These are phyloP conservation scores for Fragum fragum DNA, from an alignment of 2,888 invertebrate genomes.

Conservation along the genomic window DNA sequence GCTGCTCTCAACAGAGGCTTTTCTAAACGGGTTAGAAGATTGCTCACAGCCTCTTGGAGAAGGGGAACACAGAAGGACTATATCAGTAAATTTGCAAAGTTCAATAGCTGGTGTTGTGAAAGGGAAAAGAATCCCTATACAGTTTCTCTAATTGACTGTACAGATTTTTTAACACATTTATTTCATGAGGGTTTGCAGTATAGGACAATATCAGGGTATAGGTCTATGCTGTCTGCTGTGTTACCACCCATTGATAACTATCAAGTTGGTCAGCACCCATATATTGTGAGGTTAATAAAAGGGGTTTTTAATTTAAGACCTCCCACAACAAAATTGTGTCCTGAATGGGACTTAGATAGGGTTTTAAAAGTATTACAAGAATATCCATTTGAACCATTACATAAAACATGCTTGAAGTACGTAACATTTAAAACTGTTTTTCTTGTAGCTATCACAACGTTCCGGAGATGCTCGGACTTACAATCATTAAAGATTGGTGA, in stretches of 20 bases:
- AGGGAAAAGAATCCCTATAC: slow-evolving; percentile 41
- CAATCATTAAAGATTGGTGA: slow-evolving; percentile 32
- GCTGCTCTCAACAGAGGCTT: slow-evolving; percentile 42
- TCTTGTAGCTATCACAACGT: slow-evolving; percentile 29
- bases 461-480: slow-evolving; percentile 24
- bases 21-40: slow-evolving; percentile 39
- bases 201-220: slow-evolving; percentile 34
- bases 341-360: slow-evolving; percentile 45
- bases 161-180: slow-evolving; percentile 43
- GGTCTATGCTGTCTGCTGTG: slow-evolving; percentile 32
- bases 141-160: slow-evolving; percentile 43
- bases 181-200: slow-evolving; percentile 34
- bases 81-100: slow-evolving; percentile 19
- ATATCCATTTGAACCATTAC: slow-evolving; percentile 39
- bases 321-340: slow-evolving; percentile 23
- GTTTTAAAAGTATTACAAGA: slow-evolving; percentile 11
- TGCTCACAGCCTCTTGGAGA: slow-evolving; percentile 44
- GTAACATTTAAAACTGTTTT: slow-evolving; percentile 33
- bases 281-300: slow-evolving; percentile 26
- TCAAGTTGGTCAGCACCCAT: slow-evolving; percentile 43
- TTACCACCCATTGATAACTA: slow-evolving; percentile 30
- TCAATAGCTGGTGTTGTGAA: slow-evolving; percentile 43
- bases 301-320: slow-evolving; percentile 42
- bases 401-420: slow-evolving; percentile 29
- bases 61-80: slow-evolving; percentile 40